These are phyloP conservation scores for Teleopsis dalmanni DNA, from an alignment of 1,140 invertebrate genomes.

Conservation along the genomic window DNA sequence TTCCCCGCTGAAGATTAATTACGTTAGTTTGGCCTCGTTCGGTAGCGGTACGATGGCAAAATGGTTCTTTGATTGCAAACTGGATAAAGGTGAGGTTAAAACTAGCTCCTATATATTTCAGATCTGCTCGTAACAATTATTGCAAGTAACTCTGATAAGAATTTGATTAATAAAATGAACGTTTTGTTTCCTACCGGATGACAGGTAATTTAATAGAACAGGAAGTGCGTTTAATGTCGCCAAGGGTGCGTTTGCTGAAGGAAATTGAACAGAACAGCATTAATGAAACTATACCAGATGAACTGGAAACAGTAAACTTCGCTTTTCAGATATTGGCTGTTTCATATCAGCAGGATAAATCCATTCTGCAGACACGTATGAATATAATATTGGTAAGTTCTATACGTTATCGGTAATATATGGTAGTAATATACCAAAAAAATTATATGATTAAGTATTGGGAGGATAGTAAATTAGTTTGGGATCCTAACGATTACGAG, in stretches of 20 bases:
- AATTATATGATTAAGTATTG: slow-evolving; percentile 14
- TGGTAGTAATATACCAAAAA: background rate
- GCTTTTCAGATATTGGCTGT: slow-evolving; percentile 27
- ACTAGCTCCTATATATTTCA: slow-evolving; percentile 22
- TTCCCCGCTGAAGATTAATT: slow-evolving; percentile 25
- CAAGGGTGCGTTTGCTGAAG: slow-evolving; percentile 16
- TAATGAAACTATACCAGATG: slow-evolving; percentile 23
- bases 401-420: background rate
- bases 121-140: background rate
- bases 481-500: slow-evolving; percentile 21
- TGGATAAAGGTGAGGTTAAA: no score
- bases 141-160: no score
- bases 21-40: slow-evolving; percentile 35
- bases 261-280: slow-evolving; percentile 17
- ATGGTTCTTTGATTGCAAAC: slow-evolving; percentile 38
- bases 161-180: background rate
- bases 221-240: background rate
- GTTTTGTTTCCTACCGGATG: background rate
- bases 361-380: slow-evolving; percentile 23
- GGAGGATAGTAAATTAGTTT: slow-evolving; percentile 22
- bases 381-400: slow-evolving; percentile 21
- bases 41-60: slow-evolving; percentile 26
- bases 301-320: slow-evolving; percentile 26
- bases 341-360: slow-evolving; percentile 22
- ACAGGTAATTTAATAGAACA: slow-evolving; percentile 16